Percentiles rank a stretch among this genome's conserved stretches.
Evolutionary conservation across 2,888 invertebrate genomes (phyloP).

Genomic region (Notodonta ziczac): DNA sequence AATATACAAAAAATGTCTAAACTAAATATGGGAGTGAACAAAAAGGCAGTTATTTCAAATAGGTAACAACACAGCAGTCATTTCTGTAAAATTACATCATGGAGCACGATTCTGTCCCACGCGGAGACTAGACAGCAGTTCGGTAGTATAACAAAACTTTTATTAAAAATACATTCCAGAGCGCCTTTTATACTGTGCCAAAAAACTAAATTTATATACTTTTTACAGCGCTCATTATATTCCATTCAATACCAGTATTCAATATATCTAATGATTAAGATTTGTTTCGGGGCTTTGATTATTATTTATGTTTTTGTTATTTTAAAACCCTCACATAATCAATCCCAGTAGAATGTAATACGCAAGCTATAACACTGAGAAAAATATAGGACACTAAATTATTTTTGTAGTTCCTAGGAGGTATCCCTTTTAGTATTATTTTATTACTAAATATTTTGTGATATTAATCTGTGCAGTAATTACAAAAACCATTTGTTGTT

Average conservation of each 20-base stretch:
- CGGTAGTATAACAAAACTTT: conserved; percentile 21
- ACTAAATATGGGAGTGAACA: not conserved
- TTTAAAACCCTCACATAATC: too few species aligned
- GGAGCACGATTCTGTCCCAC: conserved; percentile 15
- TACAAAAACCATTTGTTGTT: too few species aligned
- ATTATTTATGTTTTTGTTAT: not conserved
- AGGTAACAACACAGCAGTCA: conserved; percentile 11
- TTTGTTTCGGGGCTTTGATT: not conserved
- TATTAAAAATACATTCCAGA: conserved; percentile 25
- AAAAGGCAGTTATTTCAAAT: conserved; percentile 4
- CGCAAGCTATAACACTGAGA: too few species aligned
- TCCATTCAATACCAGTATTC: not conserved
- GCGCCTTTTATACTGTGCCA: conserved; percentile 29
- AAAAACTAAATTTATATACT: conserved; percentile 8
- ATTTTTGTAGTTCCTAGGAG: too few species aligned
- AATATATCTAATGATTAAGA: not conserved
- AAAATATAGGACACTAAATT: too few species aligned
- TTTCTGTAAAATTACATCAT: conserved; percentile 20
- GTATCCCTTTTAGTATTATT: too few species aligned
- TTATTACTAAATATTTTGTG: too few species aligned
- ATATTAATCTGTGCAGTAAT: too few species aligned
- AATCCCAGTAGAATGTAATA: too few species aligned
- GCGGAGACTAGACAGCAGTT: conserved; percentile 10
- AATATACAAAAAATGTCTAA: not conserved
- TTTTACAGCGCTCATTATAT: not conserved